A percentile compares a stretch with the other conserved stretches of the same genome.
These are phyloP conservation scores for Hirtodrosophila histrioides DNA, from an alignment of 2,888 invertebrate species.

Conservation along the genomic window DNA sequence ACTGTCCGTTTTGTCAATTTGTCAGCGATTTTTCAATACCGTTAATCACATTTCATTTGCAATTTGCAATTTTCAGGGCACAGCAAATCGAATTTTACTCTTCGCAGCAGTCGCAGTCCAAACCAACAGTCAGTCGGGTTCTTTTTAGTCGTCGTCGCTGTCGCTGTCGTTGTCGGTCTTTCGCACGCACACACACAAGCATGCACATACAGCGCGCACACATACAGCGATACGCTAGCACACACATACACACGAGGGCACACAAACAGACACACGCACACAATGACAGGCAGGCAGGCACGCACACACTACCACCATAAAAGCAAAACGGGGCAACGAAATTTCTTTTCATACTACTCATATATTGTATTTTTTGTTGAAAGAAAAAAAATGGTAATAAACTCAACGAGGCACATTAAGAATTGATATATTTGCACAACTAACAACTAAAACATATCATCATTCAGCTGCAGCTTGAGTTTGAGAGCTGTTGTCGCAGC, in stretches of 20 bases:
- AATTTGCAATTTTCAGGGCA: conserved; percentile 53
- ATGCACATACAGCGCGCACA: conserved; percentile 26
- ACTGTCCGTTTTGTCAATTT: conserved; percentile 38
- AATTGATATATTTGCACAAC: conserved; percentile 48
- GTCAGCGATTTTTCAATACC: conserved; percentile 22
- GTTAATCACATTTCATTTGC: conserved; percentile 61
- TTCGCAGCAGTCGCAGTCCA: conserved; percentile 53
- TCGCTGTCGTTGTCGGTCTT: conserved; percentile 58
- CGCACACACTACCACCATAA: conserved; percentile 34
- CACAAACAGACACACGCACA: conserved; percentile 29
- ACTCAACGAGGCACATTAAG: conserved; percentile 33
- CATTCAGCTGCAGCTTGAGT: conserved; percentile 46
- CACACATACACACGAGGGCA: conserved; percentile 18
- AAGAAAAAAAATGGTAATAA: conserved; percentile 18
- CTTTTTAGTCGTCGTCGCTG: conserved; percentile 50
- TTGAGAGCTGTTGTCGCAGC: conserved; percentile 36
- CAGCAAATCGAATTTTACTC: conserved; percentile 73
- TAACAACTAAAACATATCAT: conserved; percentile 53
- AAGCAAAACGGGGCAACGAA: conserved; percentile 56
- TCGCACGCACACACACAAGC: conserved; percentile 48
- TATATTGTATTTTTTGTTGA: conserved; percentile 46
- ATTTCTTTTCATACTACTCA: conserved; percentile 46
- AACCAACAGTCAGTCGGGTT: conserved; percentile 69
- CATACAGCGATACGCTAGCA: conserved; percentile 11
- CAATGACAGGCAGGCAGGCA: conserved; percentile 14